phyloP scores from a whole-genome alignment of 2,113 vertebrate genomes.

The Progne subis region DNA sequence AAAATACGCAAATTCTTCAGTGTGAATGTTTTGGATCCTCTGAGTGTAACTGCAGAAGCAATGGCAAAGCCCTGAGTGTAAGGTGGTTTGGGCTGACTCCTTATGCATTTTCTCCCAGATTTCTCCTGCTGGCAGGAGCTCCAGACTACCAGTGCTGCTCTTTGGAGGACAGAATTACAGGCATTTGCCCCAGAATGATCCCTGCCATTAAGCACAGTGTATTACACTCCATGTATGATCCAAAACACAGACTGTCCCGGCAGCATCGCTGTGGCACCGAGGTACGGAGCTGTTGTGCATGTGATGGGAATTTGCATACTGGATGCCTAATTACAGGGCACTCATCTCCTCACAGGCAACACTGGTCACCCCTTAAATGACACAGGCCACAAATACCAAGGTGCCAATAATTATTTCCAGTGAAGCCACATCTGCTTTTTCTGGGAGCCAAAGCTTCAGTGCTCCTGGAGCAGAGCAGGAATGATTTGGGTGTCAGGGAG shows the following conservation, averaged over 20 bases:
- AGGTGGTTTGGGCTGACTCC: neutral
- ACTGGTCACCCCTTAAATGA: neutral
- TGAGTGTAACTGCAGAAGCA: neutral
- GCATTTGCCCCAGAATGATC: neutral
- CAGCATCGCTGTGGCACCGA: neutral
- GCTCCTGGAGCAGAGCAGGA: neutral
- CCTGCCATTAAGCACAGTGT: neutral
- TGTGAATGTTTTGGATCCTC: neutral
- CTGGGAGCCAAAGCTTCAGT: neutral
- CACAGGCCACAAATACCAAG: neutral
- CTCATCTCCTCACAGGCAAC: neutral
- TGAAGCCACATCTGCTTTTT: neutral
- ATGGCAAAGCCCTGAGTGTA: neutral
- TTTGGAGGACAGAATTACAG: neutral
- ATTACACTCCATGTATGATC: neutral
- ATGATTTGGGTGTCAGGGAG: neutral
- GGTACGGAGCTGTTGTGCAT: neutral
- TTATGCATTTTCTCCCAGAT: neutral
- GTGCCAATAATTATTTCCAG: neutral
- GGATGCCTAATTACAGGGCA: neutral
- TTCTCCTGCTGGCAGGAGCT: neutral
- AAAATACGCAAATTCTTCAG: neutral
- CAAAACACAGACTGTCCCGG: neutral
- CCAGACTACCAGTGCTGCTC: neutral
- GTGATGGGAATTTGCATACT: neutral